phyloP scores from a whole-genome alignment of 2,797 vertebrate species.

The Petrocephalus sullivani region DNA sequence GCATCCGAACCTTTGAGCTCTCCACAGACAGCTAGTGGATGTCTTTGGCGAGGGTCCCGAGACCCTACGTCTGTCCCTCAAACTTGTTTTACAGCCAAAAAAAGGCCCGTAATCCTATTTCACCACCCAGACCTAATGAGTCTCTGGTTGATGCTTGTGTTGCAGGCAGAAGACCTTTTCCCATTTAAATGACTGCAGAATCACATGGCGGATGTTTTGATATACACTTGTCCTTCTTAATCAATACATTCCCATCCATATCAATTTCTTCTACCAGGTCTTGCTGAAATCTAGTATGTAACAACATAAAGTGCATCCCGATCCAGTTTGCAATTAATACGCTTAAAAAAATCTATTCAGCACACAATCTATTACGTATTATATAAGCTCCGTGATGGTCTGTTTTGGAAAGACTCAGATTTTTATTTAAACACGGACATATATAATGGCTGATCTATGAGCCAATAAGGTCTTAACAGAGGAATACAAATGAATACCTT shows the following conservation, averaged over 20 bases:
- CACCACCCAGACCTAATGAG: background rate
- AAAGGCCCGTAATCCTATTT: background rate
- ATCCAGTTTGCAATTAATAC: background rate
- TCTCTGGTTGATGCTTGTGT: background rate
- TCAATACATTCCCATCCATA: background rate
- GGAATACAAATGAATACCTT: slow-evolving; percentile 26
- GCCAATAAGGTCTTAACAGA: slow-evolving; percentile 22
- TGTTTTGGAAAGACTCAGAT: slow-evolving; percentile 25
- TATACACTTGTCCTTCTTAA: background rate
- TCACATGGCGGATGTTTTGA: background rate
- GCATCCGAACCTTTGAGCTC: background rate
- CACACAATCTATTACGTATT: background rate
- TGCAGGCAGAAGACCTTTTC: background rate
- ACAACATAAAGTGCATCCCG: background rate
- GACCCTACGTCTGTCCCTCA: background rate
- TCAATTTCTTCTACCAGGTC: background rate
- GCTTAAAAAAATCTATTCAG: background rate
- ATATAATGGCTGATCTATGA: slow-evolving; percentile 30
- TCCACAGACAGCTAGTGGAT: background rate
- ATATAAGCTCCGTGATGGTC: background rate
- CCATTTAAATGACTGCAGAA: background rate
- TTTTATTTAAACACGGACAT: background rate
- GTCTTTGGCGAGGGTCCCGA: background rate
- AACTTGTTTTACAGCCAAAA: background rate
- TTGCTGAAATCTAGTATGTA: background rate